Evolutionary conservation across 2,888 invertebrate species (phyloP), one percentile per base, ranked within the genome.

Genomic region (Tethea ocularis): DNA sequence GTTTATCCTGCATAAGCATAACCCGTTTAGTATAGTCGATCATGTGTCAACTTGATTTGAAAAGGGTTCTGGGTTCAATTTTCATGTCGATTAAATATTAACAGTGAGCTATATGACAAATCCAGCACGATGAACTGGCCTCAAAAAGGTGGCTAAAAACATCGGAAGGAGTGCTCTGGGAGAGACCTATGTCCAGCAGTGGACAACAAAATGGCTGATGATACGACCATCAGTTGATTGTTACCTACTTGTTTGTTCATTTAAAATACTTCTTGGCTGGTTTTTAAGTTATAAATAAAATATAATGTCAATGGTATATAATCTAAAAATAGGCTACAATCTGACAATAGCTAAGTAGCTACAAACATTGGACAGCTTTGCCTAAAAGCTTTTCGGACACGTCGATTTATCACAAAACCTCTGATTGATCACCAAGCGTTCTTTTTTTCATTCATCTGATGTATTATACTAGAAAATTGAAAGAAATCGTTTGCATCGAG

Each of bases 331-430:
- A 54, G 54, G 33, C 33, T 54, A 20, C 22, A 22, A 6, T 70
- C 61, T 70, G 68, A 63, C 58, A 71, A 71, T 62, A 60, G 63
- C 63, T 70, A 60, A 57, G 57, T 62, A 58, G 57, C 59, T 56
- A 67, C 60, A 63, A 59, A 63, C 63, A 66, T 66, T 68, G 67
- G 70, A 61, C 66, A 66, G 66, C 71, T 69, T 66, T 63, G 63
- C 66, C 64, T 64, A 75, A 80, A 79, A 79, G 76, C 75, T 72
- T 79, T 80, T 74, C 59, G 72, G 75, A 74, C 72, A 68, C 69
- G 71, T 77, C 77, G 69, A 79, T 81, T 77, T 80, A 78, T 80
- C 79, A 79, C 74, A 75, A 72, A 72, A 73, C 76, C 70, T 71
- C 65, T 77, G 73, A 80, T 78, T 80, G 78, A 80, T 78, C 78